Percentiles rank a stretch among this genome's conserved stretches.
Conservation (phyloP, 2,888 invertebrate genomes). For the Hydraecia micacea region DNA sequence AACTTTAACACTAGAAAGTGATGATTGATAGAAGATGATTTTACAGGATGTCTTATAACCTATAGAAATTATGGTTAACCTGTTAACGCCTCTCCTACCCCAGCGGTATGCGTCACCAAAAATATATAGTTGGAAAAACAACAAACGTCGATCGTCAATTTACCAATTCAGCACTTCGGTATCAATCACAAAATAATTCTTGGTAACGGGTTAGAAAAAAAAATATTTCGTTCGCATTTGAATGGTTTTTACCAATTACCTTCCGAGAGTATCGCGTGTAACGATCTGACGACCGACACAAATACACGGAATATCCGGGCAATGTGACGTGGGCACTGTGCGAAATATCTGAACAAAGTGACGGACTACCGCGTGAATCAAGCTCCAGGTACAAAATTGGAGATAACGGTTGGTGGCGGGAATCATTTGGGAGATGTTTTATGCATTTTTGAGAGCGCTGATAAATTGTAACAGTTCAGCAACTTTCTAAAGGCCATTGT, state of each 20-base stretch:
- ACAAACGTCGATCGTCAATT: not conserved
- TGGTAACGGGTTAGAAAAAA: slow-evolving; percentile 1
- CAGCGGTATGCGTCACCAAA: too few relatives aligned
- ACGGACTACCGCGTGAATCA: not conserved
- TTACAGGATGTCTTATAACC: too few relatives aligned
- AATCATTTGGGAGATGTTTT: not conserved
- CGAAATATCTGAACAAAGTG: not conserved
- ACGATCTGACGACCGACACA: slow-evolving; percentile 9
- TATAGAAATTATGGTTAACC: not conserved
- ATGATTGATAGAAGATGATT: not conserved
- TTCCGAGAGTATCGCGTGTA: slow-evolving; percentile 22
- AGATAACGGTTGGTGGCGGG: not conserved
- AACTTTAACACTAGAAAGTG: too few relatives aligned
- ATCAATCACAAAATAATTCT: slow-evolving; percentile 17
- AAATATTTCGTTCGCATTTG: not conserved
- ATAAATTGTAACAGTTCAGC: not conserved
- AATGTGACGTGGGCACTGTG: not conserved
- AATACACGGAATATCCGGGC: not conserved
- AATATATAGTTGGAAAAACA: not conserved
- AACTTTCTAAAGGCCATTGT: not conserved
- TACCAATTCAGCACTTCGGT: not conserved
- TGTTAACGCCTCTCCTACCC: not conserved
- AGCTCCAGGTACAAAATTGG: not conserved
- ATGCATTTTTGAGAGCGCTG: slow-evolving; percentile 38
- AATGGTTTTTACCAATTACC: slow-evolving; percentile 42